phyloP scores from a whole-genome alignment of 2,797 vertebrate species.

The Falco naumanni region DNA sequence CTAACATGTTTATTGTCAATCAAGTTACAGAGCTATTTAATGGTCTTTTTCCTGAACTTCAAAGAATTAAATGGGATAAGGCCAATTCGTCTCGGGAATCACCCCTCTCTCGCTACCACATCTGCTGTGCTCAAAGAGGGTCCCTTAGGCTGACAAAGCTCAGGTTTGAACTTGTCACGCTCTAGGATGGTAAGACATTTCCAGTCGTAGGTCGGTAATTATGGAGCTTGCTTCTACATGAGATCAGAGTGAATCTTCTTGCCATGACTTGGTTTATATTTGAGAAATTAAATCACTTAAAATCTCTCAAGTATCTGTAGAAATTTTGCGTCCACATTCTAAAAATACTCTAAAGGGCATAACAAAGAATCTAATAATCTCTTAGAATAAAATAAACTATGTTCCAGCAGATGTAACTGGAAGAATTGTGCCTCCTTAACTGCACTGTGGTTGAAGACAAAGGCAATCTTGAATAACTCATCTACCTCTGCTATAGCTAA shows the following conservation, averaged over 20 bases:
- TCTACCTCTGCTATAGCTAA: not conserved
- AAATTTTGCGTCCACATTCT: not conserved
- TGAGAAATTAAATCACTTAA: not conserved
- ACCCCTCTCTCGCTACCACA: constrained; percentile 19
- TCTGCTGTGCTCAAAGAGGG: constrained; percentile 17
- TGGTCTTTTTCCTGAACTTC: constrained; percentile 50
- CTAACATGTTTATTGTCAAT: constrained; percentile 19
- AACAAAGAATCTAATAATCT: not conserved
- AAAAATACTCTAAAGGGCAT: not conserved
- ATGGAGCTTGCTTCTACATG: constrained; percentile 19
- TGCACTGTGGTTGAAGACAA: not conserved
- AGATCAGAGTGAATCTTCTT: constrained; percentile 21
- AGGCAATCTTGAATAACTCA: not conserved
- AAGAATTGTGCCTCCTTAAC: not conserved
- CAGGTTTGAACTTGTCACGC: constrained; percentile 25
- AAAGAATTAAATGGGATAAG: constrained; percentile 39
- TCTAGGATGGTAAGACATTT: constrained; percentile 9
- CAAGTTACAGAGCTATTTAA: constrained; percentile 42
- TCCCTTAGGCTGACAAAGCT: constrained; percentile 49
- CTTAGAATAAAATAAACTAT: not conserved
- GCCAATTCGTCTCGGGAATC: constrained; percentile 14
- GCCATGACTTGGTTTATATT: not conserved
- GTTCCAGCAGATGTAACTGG: not conserved
- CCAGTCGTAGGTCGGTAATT: constrained; percentile 24
- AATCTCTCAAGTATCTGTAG: not conserved